A percentile compares a stretch with the other conserved stretches of the same genome.
phyloP scores from a whole-genome alignment of 1,140 invertebrate genomes.

The Wiebesia pumilae region DNA sequence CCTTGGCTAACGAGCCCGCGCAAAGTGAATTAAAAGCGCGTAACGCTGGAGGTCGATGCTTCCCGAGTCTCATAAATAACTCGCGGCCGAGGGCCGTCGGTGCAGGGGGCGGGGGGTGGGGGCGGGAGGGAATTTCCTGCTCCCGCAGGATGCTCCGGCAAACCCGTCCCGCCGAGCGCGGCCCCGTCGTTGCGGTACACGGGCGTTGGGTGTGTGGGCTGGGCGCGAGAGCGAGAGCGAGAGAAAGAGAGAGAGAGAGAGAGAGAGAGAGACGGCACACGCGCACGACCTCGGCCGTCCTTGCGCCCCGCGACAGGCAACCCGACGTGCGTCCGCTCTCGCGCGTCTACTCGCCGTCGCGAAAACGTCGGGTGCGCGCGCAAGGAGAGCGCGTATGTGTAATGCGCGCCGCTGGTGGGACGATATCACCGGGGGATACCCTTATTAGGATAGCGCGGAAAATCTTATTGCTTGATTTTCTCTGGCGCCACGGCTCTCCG shows the following conservation, averaged over 20 bases:
- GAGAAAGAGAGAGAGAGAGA: neutral
- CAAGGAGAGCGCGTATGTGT: neutral
- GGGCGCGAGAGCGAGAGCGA: neutral
- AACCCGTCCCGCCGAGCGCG: slow-evolving; percentile 23
- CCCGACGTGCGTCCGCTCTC: slow-evolving; percentile 50
- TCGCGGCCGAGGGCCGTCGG: neutral
- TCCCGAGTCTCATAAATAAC: slow-evolving; percentile 48
- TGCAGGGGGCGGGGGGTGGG: neutral
- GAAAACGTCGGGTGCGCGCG: slow-evolving; percentile 1
- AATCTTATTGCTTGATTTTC: slow-evolving; percentile 46
- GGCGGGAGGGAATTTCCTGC: slow-evolving; percentile 38
- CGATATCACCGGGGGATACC: slow-evolving; percentile 34
- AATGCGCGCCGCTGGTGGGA: slow-evolving; percentile 12
- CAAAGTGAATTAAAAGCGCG: slow-evolving; percentile 39
- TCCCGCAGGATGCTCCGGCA: slow-evolving; percentile 34
- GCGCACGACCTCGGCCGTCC: slow-evolving; percentile 72
- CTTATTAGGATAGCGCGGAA: slow-evolving; percentile 50
- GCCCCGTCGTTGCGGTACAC: neutral
- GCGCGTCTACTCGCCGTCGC: slow-evolving; percentile 1
- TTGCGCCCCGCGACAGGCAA: slow-evolving; percentile 72
- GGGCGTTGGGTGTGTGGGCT: neutral
- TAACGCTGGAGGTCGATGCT: slow-evolving; percentile 45
- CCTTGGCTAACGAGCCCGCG: slow-evolving; percentile 2
- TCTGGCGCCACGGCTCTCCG: slow-evolving; percentile 52
- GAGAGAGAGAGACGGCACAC: slow-evolving; percentile 10